These are phyloP conservation scores for Eueremaeus valkanovi DNA, from an alignment of 2,888 invertebrate genomes.

Conservation along the genomic window DNA sequence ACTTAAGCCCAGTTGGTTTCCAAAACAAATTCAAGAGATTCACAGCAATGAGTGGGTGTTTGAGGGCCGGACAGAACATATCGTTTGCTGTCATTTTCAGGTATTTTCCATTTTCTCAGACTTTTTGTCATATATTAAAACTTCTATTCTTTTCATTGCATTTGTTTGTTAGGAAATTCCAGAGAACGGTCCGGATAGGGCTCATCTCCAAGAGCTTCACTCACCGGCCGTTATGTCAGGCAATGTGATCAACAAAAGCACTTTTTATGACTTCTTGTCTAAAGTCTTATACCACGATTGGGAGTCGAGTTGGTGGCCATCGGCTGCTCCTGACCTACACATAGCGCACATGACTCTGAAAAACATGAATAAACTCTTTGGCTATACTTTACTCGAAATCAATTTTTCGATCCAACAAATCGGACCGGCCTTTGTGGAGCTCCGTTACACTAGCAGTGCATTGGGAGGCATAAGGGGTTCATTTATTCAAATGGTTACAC, in stretches of 20 bases:
- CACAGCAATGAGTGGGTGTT: constrained; percentile 60
- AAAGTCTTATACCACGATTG: constrained; percentile 60
- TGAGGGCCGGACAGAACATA: constrained; percentile 72
- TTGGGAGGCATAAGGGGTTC: constrained; percentile 54
- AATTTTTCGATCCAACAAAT: constrained; percentile 64
- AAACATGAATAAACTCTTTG: constrained; percentile 63
- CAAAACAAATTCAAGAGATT: constrained; percentile 60
- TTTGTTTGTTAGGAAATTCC: constrained; percentile 79
- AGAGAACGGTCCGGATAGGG: constrained; percentile 81
- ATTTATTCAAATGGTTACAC: constrained; percentile 72
- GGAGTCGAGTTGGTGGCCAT: constrained; percentile 60
- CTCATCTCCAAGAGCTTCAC: constrained; percentile 74
- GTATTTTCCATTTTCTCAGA: constrained; percentile 53
- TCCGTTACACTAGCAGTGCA: constrained; percentile 61
- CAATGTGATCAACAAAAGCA: constrained; percentile 51
- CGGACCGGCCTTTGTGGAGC: constrained; percentile 72
- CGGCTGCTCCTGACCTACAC: constrained; percentile 58
- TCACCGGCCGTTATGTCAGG: constrained; percentile 57
- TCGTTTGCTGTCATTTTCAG: constrained; percentile 71
- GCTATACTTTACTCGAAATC: constrained; percentile 59
- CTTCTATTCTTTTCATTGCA: no score
- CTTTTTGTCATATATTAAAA: no score
- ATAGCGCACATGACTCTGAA: constrained; percentile 62
- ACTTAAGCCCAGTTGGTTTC: constrained; percentile 65
- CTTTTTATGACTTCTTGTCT: constrained; percentile 39